Evolutionary conservation across 2,797 vertebrate genomes (phyloP).

Genomic region (Pachyuromys duprasi): DNA sequence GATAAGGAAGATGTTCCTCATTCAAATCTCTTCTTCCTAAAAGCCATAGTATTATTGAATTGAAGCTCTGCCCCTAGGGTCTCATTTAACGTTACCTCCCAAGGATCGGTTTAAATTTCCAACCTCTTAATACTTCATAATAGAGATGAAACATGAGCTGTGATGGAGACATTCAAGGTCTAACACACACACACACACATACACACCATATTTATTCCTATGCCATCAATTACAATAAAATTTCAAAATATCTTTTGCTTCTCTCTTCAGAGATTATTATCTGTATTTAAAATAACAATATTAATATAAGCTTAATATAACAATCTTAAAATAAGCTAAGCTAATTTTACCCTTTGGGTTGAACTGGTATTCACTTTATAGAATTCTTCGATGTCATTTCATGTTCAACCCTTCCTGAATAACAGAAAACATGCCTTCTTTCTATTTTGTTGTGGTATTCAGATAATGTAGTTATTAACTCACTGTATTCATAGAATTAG

Average conservation of each 20-base stretch:
- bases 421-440: constrained; percentile 35
- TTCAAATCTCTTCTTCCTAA: background rate
- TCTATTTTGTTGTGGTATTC: constrained; percentile 54
- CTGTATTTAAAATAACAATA: background rate
- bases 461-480: constrained; percentile 20
- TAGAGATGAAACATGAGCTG: background rate
- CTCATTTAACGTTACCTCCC: background rate
- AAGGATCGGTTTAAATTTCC: background rate
- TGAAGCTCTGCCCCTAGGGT: background rate
- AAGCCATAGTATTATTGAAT: background rate
- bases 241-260: constrained; percentile 49
- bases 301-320: too few relatives aligned
- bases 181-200: too few relatives aligned
- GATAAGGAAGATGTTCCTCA: background rate
- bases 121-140: background rate
- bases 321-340: background rate
- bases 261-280: constrained; percentile 34
- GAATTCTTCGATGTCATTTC: constrained; percentile 45
- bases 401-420: background rate
- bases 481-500: constrained; percentile 18
- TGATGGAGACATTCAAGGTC: background rate
- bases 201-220: background rate
- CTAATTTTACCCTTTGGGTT: constrained; percentile 70
- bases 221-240: background rate
- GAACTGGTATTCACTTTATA: constrained; percentile 61